phyloP scores from a whole-genome alignment of 23 tunicate species.

The Pegea sp. region DNA sequence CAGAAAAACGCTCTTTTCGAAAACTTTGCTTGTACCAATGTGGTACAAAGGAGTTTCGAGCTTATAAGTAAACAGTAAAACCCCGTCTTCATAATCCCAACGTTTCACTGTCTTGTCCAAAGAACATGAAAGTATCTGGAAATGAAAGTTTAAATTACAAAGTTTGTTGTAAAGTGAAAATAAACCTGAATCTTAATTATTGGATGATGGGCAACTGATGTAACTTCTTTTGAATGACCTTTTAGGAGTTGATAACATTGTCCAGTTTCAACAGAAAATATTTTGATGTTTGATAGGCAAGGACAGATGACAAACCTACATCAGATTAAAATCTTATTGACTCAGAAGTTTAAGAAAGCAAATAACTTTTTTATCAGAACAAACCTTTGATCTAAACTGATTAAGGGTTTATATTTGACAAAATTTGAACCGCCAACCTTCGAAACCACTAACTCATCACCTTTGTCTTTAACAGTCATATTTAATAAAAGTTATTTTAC shows the following conservation, averaged over 20 bases:
- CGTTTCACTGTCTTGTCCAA: constrained; percentile 20
- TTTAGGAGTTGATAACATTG: constrained; percentile 27
- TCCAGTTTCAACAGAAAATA: constrained; percentile 54
- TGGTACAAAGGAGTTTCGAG: constrained; percentile 8
- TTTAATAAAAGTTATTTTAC: too few species aligned
- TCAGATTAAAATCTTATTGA: background rate
- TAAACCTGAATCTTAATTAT: constrained; percentile 45
- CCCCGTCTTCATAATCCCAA: constrained; percentile 87
- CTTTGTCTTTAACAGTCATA: too few species aligned
- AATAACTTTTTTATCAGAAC: background rate
- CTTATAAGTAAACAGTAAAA: constrained; percentile 9
- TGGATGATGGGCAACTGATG: constrained; percentile 47
- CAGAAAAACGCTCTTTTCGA: too few species aligned
- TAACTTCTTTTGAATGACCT: constrained; percentile 28
- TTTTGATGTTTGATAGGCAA: constrained; percentile 46
- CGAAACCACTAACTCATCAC: too few species aligned
- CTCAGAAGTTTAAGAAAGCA: background rate
- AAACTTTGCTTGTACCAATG: too few species aligned
- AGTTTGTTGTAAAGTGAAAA: background rate
- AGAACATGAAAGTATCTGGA: constrained; percentile 35
- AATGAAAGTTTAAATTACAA: background rate
- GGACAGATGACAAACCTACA: constrained; percentile 62
- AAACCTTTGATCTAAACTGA: constrained; percentile 39
- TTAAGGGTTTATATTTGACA: constrained; percentile 10
- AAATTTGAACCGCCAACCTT: constrained; percentile 62